Evolutionary conservation across 2,888 invertebrate species (phyloP), one percentile per base, ranked within the genome.

Genomic region (Myopa tessellatipennis): DNA sequence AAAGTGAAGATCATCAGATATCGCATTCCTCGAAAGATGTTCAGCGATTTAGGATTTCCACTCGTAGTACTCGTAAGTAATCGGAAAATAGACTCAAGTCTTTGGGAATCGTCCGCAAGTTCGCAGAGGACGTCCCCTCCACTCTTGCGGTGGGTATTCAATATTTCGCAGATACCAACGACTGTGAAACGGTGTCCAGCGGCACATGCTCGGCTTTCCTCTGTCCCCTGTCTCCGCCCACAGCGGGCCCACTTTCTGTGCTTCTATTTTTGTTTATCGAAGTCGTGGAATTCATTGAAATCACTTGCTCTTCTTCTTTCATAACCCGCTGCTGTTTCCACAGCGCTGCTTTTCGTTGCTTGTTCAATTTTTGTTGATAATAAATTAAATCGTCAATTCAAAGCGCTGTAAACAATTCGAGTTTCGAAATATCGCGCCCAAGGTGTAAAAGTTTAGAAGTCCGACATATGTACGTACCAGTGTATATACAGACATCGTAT

Each of bases 321-420:
- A 5, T 16, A 14, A 55, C 4, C 55, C 55, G n/a, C 45, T 55
- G 55, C 55, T 14, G n/a, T n/a, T n/a, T 14, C 14, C 50, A 14
- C 10, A 50, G 10, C 10, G 50, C 1, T 3, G 50, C 6, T 69
- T 55, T 52, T 72, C n/a, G 58, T 60, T 72, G 40, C 38, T 50
- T 4, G 36, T 34, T 60, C 12, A 16, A 12, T 26, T 74, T 78
- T 79, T 82, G 79, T 81, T 79, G 79, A 80, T 77, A 80, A 82
- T 79, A 80, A 80, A 80, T 81, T 80, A 79, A 80, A 77, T 77
- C 78, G 77, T 80, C 77, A 79, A 77, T 75, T 75, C 69, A 65
- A 26, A 52, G 58, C 52, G 69, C 52, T 75, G 58, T 75, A 75
- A 75, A 74, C 74, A 74, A 74, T 60, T 5, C 52, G 63, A 40